Base-by-base conservation (phyloP, 92 coral and sea anemone species). In the Palythoa caribaeorum region DNA sequence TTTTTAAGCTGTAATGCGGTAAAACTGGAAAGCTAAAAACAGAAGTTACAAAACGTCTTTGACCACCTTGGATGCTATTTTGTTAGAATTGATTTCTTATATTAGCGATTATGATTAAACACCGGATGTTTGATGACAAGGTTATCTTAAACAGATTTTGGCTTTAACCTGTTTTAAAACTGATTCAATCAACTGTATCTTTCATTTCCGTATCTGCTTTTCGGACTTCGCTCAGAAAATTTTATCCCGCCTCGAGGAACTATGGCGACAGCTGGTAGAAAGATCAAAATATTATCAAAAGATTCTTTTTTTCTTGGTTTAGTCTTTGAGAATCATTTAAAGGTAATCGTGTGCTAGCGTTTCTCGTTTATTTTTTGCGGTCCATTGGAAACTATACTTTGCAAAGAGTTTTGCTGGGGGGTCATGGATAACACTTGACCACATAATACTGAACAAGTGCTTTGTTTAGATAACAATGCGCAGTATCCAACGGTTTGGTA, bases 71-170 rank as follows among this genome's bases (percentile, higher is more conserved):
- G 28, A 47, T 28, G 59, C 47, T n/a, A 81, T 81, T 81, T 65
- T 38, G 21, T 65, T 50, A 39, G 5, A 81, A 21, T 2, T 48
- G 54, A 44, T 50, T 80, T 63, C n/a, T 63, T 35, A 28, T 77
- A 28, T 53, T 53, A 51, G 28, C 35, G 86, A 40, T 68, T 11
- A 65, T 13, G 19, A 65, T 20, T 71, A 81, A 66, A 81, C 76
- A 81, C 86, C 86, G 76, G 60, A 68, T 81, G 86, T 81, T 66
- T 21, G 44, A 53, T 66, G 76, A 53, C 60, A 28, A 66, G 68
- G 75, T 81, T 81, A 81, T 81, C 63, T 68, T 66, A 81, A 81
- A 81, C 86, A 81, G 86, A 81, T 81, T 81, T 81, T 53, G 38
- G 86, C 13, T 81, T 47, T 63, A 79, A 65, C 75, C 40, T 65